These are phyloP conservation scores for Kradibia gibbosae DNA, from an alignment of 1,140 invertebrate species.

Conservation along the genomic window DNA sequence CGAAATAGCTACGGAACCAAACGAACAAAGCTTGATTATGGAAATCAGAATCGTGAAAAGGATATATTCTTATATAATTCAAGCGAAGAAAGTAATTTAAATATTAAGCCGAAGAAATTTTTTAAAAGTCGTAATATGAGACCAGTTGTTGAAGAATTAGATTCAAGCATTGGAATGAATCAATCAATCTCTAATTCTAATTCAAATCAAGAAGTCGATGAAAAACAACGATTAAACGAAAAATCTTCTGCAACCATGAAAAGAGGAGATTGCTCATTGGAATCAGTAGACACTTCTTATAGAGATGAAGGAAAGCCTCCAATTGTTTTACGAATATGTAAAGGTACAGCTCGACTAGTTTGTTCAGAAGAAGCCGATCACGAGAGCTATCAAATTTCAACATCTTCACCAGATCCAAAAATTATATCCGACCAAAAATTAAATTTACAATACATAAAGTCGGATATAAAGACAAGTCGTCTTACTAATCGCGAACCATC, in stretches of 20 bases:
- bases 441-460: slow-evolving; percentile 1
- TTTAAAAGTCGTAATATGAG: slow-evolving; percentile 88
- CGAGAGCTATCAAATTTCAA: slow-evolving; percentile 65
- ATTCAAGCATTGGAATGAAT: neutral
- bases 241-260: slow-evolving; percentile 54
- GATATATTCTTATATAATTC: slow-evolving; percentile 72
- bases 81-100: slow-evolving; percentile 62
- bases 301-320: slow-evolving; percentile 76
- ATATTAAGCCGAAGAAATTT: slow-evolving; percentile 85
- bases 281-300: slow-evolving; percentile 23
- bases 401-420: slow-evolving; percentile 49
- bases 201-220: slow-evolving; percentile 57
- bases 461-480: slow-evolving; percentile 53
- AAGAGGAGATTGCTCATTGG: slow-evolving; percentile 29
- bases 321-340: slow-evolving; percentile 79
- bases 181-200: slow-evolving; percentile 16
- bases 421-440: slow-evolving; percentile 12
- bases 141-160: slow-evolving; percentile 57
- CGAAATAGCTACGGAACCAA: slow-evolving; percentile 62
- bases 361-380: slow-evolving; percentile 60
- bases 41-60: slow-evolving; percentile 66
- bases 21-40: slow-evolving; percentile 67
- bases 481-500: slow-evolving; percentile 38
- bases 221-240: slow-evolving; percentile 53
- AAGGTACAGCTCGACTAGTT: slow-evolving; percentile 76